Base-by-base conservation (phyloP, 2,113 vertebrate genomes). In the Genyomyrus donnyi region DNA sequence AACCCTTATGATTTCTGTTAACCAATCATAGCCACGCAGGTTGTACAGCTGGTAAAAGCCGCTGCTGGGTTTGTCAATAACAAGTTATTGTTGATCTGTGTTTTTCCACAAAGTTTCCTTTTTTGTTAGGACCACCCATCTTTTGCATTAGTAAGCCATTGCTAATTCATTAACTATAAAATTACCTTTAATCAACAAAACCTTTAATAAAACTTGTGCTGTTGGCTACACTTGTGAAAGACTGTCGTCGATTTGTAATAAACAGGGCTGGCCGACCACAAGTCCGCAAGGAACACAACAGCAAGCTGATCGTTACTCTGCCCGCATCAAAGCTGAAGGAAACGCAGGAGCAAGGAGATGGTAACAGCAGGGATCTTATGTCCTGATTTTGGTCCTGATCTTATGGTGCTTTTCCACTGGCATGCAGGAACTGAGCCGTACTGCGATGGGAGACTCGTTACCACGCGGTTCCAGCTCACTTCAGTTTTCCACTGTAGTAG, bases 211-310 rank as follows among this genome's bases (percentile, higher is more conserved):
- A 11, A 11, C 56, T 66, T 62, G 24, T 62, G 58, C 24, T 3
- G 2, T 66, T 27, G 58, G 31, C 31, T 11, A 62, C 42, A 24
- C 1, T 90, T 86, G 11, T 85, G 24, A 88, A 74, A 56, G 31
- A 46, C 85, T 35, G 35, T 49, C 45, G 0, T 31, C 1, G 21
- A 31, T 91, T 62, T 56, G 17, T 24, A 90, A 27, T 31, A 31
- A 56, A 0, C 83, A 99, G 98, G 89, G 93, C 95, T 0, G 95
- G 96, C 50, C 96, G 94, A 66, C 95, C 96, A 0, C 27, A 94
- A 0, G 91, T 99, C 46, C 95, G 98, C 1, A 97, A 96, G 90
- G 98, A 99, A 89, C 97, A 99, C 91, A 99, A 99, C 94, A 97
- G 97, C 92, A 99, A 99, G 84, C 93, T 99, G 91, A 99, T 97